phyloP scores from a whole-genome alignment of 2,113 vertebrate genomes.

The Pelecanoides urinatrix region DNA sequence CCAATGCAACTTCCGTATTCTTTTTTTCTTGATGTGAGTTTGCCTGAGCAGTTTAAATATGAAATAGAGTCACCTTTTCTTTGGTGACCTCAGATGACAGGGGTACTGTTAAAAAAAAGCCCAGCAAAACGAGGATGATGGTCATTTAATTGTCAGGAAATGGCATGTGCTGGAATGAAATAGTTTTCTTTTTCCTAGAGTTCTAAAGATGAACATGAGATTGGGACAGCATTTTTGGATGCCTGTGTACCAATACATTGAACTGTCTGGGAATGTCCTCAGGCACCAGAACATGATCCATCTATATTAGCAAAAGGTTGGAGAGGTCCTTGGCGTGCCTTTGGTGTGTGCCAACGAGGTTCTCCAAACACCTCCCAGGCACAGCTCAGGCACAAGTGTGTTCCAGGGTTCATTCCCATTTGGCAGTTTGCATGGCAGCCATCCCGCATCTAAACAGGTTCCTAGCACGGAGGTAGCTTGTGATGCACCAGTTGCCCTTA shows the following conservation, averaged over 20 bases:
- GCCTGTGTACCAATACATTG: background rate
- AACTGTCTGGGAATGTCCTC: background rate
- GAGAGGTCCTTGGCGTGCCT: background rate
- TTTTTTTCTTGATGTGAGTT: background rate
- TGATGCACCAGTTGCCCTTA: background rate
- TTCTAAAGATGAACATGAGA: background rate
- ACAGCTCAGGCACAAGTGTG: fast-evolving
- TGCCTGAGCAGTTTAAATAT: background rate
- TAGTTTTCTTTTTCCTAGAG: background rate
- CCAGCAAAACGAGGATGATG: background rate
- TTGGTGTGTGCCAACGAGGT: background rate
- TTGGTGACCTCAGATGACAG: background rate
- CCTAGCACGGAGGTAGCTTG: background rate
- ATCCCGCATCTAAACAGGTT: background rate
- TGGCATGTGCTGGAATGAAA: background rate
- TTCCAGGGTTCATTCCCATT: background rate
- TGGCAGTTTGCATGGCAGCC: background rate
- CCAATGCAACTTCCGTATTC: background rate
- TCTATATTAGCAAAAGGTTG: background rate
- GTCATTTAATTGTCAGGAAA: background rate
- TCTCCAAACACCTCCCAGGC: background rate
- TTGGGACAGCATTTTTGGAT: background rate
- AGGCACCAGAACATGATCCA: background rate
- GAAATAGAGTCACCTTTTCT: background rate
- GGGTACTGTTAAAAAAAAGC: background rate